Evolutionary conservation across 2,888 invertebrate species (phyloP).

Genomic region (Rhimphoctona megacephalus): DNA sequence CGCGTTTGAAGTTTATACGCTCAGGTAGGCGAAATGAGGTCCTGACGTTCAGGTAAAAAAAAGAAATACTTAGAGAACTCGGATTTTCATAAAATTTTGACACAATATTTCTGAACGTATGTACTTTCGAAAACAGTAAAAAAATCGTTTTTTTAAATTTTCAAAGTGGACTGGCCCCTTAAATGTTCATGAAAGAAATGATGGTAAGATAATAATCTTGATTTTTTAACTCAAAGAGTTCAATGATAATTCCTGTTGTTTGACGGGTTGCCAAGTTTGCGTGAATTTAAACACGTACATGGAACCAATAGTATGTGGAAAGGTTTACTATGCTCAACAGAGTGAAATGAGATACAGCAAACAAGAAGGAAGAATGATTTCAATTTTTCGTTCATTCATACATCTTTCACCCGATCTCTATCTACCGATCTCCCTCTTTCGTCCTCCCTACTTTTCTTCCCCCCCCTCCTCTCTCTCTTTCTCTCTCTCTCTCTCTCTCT

Average conservation of each 20-base stretch:
- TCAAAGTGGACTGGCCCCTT: no score
- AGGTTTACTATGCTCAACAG: slow-evolving; percentile 26
- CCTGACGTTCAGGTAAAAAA: no score
- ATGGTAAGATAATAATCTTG: neutral
- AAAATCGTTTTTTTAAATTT: no score
- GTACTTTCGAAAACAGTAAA: no score
- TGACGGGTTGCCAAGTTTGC: slow-evolving; percentile 18
- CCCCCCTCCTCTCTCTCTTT: slow-evolving; percentile 35
- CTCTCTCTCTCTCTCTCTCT: slow-evolving; percentile 48
- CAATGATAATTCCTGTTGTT: neutral
- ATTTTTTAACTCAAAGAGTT: neutral
- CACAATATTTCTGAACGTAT: no score
- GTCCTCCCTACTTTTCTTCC: neutral
- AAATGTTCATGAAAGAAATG: neutral
- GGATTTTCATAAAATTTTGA: no score
- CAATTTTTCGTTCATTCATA: slow-evolving; percentile 70
- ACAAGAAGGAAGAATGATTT: slow-evolving; percentile 68
- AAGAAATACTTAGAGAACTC: no score
- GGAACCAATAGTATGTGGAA: slow-evolving; percentile 13
- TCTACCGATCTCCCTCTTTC: slow-evolving; percentile 29
- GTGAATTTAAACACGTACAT: slow-evolving; percentile 10
- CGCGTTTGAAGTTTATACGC: no score
- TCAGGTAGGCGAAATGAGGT: no score
- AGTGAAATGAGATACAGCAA: slow-evolving; percentile 32
- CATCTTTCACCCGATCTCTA: slow-evolving; percentile 41